A percentile compares a stretch with the other conserved stretches of the same genome.
These are phyloP conservation scores for Diloba caeruleocephala DNA, from an alignment of 2,888 invertebrate genomes.

Conservation along the genomic window DNA sequence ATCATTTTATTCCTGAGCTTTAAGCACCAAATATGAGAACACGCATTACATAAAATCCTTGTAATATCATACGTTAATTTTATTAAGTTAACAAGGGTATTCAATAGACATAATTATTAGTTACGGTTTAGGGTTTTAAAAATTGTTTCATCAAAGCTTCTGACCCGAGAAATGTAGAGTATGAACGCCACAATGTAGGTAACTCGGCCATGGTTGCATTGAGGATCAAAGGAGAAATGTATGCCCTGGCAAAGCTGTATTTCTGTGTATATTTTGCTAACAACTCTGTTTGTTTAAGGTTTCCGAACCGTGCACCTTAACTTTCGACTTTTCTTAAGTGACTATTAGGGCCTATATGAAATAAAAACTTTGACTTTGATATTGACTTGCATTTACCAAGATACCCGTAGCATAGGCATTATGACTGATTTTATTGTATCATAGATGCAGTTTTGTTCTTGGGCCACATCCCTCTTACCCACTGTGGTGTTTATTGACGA, in stretches of 20 bases:
- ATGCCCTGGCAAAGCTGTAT: conserved; percentile 25
- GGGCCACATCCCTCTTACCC: too few species aligned
- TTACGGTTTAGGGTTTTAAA: conserved; percentile 4
- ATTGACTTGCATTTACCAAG: too few species aligned
- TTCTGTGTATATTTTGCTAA: conserved; percentile 27
- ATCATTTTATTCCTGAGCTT: too few species aligned
- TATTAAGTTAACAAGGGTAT: neutral
- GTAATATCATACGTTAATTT: neutral
- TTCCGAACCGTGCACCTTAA: conserved; percentile 33
- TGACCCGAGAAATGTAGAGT: conserved; percentile 11
- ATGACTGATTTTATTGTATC: too few species aligned
- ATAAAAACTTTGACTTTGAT: too few species aligned
- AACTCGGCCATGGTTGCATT: conserved; percentile 42
- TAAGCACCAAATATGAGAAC: conserved; percentile 1
- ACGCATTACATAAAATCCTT: neutral
- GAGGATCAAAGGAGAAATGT: conserved; percentile 41
- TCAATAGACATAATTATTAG: neutral
- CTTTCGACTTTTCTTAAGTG: conserved; percentile 2
- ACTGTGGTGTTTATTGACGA: too few species aligned
- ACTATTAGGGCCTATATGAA: too few species aligned
- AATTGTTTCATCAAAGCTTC: conserved; percentile 9
- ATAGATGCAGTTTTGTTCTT: too few species aligned
- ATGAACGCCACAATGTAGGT: conserved; percentile 27
- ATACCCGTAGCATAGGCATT: too few species aligned
- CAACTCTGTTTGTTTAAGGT: conserved; percentile 28